A percentile compares a stretch with the other conserved stretches of the same genome.
These are phyloP conservation scores for Aurelia aurita DNA, from an alignment of 30 jellyfish, hydroid and myxozoan species.

Conservation along the genomic window DNA sequence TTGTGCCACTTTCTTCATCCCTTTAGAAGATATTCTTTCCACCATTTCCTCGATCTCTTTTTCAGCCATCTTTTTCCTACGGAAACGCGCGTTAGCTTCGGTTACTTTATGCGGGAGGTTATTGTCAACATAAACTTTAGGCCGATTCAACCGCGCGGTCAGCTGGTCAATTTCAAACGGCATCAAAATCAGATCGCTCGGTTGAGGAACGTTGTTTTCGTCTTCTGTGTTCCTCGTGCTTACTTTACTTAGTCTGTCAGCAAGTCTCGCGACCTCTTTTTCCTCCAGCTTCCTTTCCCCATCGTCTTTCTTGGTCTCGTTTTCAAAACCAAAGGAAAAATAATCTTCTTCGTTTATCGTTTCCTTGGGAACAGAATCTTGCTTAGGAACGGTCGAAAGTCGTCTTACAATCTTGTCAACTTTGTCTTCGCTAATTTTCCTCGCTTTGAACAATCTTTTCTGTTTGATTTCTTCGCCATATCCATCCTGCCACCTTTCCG, in stretches of 20 bases:
- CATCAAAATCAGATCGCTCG: not conserved
- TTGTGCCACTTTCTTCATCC: not conserved
- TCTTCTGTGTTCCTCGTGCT: constrained; percentile 2
- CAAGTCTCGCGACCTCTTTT: constrained; percentile 47
- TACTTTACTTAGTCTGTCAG: constrained; percentile 46
- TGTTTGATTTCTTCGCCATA: constrained; percentile 35
- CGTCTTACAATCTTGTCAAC: constrained; percentile 37
- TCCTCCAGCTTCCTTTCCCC: constrained; percentile 47
- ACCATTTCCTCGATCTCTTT: constrained; percentile 27
- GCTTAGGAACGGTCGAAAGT: constrained; percentile 19
- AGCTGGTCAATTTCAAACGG: constrained; percentile 10
- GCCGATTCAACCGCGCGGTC: constrained; percentile 43
- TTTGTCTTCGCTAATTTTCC: constrained; percentile 21
- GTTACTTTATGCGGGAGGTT: not conserved
- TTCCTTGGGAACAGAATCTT: not conserved
- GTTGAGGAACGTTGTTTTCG: not conserved
- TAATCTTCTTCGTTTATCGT: constrained; percentile 6
- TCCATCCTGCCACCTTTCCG: constrained; percentile 59
- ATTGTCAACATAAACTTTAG: constrained; percentile 5
- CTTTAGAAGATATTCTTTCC: constrained; percentile 25
- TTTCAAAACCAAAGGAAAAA: not conserved
- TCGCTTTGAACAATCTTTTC: constrained; percentile 14
- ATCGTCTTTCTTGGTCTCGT: not conserved
- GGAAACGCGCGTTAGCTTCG: not conserved
- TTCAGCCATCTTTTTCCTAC: constrained; percentile 17